Evolutionary conservation across 2,113 vertebrate genomes (phyloP), one percentile per base, ranked within the genome.

Genomic region (Bubo blakistoni): DNA sequence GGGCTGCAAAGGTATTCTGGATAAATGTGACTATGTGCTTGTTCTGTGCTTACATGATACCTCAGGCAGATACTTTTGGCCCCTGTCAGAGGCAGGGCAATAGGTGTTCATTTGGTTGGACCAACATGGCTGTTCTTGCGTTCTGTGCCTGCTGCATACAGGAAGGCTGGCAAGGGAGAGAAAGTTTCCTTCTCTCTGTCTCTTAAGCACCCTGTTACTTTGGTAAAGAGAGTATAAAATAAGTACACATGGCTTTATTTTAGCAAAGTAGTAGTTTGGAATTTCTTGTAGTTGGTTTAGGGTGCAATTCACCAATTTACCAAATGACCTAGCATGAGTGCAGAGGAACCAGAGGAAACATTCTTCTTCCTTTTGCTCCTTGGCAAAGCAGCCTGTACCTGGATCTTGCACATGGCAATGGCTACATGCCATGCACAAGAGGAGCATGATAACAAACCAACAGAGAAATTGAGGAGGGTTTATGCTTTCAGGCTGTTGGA

Each of bases 1-100:
- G 63, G 46, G 40, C 81, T 77, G 49, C 54, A 86, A 7, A 86
- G 51, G 30, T 59, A 7, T 80, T 90, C 14, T 76, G 85, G 32
- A 0, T 73, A 40, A 51, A 34, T 34, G 24, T 81, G 58, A 46
- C 54, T 73, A 34, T 44, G 58, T 0, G 0, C 10, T 92, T 80
- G 21, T 24, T 59, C 34, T 71, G 17, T 85, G 47, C 29, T 91
- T 58, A 19, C 11, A 2, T 57, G 49, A 11, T 61, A 20, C 36
- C 27, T 90, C 58, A 34, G 85, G 71, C 52, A 86, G 40, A 55
- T 42, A 12, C 10, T 88, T 80, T 58, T 62, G 34, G 9, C 22
- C 38, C 4, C 2, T n/a, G 20, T 46, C 13, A 58, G 63, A 81
- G 62, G 40, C 58, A 82, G 49, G 20, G 36, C 3, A 5, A 5